phyloP scores from a whole-genome alignment of 2,888 invertebrate genomes.

The Raillietiella orientalis region DNA sequence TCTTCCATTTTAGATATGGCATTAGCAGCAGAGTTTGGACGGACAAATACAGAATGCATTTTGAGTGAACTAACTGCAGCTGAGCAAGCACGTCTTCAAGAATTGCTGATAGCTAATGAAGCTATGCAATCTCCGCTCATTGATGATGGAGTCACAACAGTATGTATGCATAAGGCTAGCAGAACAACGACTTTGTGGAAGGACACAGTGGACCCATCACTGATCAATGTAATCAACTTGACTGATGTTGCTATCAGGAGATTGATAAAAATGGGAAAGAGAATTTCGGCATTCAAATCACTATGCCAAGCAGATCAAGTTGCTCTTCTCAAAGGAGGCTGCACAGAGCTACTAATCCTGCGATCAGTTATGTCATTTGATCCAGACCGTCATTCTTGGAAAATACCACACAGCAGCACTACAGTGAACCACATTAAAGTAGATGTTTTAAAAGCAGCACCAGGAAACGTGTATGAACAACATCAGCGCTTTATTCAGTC shows the following conservation, averaged over 20 bases:
- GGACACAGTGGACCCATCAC: conserved; percentile 13
- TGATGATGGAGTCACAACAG: conserved; percentile 26
- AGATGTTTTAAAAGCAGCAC: conserved; percentile 58
- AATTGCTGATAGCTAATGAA: conserved; percentile 52
- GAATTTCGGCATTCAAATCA: conserved; percentile 41
- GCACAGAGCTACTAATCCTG: conserved; percentile 83
- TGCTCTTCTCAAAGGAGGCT: conserved; percentile 57
- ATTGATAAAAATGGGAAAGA: conserved; percentile 23
- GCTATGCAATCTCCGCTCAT: conserved; percentile 50
- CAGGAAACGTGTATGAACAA: conserved; percentile 51
- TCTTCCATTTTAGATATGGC: no score
- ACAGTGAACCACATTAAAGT: conserved; percentile 40
- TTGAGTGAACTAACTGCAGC: conserved; percentile 37
- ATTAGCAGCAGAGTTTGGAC: no score
- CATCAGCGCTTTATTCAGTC: conserved; percentile 53
- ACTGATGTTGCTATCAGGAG: conserved; percentile 71
- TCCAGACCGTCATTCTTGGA: conserved; percentile 60
- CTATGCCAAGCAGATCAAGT: conserved; percentile 86
- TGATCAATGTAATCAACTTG: conserved; percentile 55
- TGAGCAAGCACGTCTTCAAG: conserved; percentile 50
- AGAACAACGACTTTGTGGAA: conserved; percentile 2
- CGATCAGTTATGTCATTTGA: conserved; percentile 76
- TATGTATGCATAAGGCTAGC: neutral
- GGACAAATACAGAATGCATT: no score
- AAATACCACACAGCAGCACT: conserved; percentile 44